These are phyloP conservation scores for Macropus fuliginosus DNA, from an alignment of 2,797 vertebrate genomes.

Conservation along the genomic window DNA sequence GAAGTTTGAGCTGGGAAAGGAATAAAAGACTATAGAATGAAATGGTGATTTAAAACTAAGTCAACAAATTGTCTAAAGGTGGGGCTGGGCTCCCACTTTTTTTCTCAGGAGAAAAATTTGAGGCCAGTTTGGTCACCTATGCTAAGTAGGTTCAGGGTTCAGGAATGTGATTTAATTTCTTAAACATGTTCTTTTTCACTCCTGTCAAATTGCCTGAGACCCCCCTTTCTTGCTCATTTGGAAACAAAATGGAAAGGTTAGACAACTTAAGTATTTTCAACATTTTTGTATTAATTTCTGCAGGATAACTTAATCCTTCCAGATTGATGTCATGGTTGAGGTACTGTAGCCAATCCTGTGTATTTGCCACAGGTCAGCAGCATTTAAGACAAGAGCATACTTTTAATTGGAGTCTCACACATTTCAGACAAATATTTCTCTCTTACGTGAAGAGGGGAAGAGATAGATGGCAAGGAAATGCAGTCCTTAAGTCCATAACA, in stretches of 20 bases:
- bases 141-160: background rate
- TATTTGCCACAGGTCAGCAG: background rate
- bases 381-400: conserved; percentile 38
- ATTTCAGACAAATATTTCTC: conserved; percentile 24
- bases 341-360: background rate
- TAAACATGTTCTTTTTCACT: conserved; percentile 21
- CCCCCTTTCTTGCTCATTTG: background rate
- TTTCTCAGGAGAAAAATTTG: background rate
- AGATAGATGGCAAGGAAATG: background rate
- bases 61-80: fast-evolving
- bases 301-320: background rate
- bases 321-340: conserved; percentile 25
- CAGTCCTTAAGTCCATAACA: background rate
- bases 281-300: conserved; percentile 55
- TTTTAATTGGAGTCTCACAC: conserved; percentile 16
- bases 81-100: background rate
- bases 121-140: background rate
- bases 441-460: background rate
- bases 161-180: conserved; percentile 43
- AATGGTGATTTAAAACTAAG: background rate
- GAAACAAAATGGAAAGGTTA: conserved; percentile 47
- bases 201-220: conserved; percentile 26
- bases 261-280: conserved; percentile 46
- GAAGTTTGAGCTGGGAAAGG: background rate
- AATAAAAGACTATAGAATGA: background rate